Evolutionary conservation across 2,113 vertebrate species (phyloP).

Genomic region (Phaethon lepturus): DNA sequence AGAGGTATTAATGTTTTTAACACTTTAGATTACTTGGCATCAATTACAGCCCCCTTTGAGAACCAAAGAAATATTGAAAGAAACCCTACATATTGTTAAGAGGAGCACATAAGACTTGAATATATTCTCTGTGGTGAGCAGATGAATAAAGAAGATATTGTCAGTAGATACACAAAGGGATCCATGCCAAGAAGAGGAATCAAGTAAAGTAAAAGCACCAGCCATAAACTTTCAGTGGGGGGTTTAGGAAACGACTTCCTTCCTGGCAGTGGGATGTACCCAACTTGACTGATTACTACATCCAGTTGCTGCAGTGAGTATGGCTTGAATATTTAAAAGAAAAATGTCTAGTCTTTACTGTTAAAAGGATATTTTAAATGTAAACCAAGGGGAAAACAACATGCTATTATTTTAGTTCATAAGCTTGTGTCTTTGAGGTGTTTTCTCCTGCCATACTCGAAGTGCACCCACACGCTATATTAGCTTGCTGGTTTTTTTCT

Average conservation of each 20-base stretch:
- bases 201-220: background rate
- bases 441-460: background rate
- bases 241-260: background rate
- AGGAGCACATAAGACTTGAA: background rate
- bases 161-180: background rate
- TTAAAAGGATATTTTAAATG: background rate
- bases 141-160: background rate
- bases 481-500: background rate
- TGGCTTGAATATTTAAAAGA: background rate
- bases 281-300: background rate
- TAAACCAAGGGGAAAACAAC: background rate
- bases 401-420: background rate
- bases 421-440: background rate
- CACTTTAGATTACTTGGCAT: background rate
- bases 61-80: background rate
- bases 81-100: background rate
- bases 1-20: background rate
- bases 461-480: accelerated
- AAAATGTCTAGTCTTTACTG: background rate
- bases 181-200: background rate
- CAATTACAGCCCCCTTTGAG: background rate
- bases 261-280: background rate
- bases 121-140: background rate
- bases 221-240: background rate
- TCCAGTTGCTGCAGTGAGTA: background rate